Conservation (phyloP, 2,888 invertebrate genomes). For the Pristionchus mayeri region DNA sequence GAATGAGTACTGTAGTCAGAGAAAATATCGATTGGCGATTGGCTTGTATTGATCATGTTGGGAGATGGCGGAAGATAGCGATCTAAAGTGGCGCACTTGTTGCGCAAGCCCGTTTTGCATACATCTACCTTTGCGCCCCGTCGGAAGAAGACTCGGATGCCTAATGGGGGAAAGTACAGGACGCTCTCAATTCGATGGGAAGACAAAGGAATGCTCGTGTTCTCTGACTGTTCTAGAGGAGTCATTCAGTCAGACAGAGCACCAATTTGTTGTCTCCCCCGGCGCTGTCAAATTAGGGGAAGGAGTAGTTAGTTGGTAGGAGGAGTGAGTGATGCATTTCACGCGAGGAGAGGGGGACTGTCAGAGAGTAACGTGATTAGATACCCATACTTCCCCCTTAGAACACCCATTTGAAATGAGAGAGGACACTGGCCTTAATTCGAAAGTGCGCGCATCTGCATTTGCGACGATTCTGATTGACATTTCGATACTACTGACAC, state of each 20-base stretch:
- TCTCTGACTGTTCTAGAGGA: not conserved
- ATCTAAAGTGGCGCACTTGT: not conserved
- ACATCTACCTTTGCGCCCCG: not conserved
- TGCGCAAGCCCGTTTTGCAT: conserved; percentile 27
- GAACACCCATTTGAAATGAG: conserved; percentile 10
- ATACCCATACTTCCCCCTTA: conserved; percentile 18
- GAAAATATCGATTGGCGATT: not conserved
- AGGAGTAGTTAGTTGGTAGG: not conserved
- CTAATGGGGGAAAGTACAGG: conserved; percentile 25
- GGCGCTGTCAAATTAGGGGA: conserved; percentile 20
- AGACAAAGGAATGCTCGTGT: conserved; percentile 38
- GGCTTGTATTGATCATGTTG: not conserved
- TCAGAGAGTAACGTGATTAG: conserved; percentile 25
- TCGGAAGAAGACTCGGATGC: not conserved
- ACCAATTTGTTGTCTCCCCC: conserved; percentile 5
- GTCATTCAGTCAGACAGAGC: not conserved
- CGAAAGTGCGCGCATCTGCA: conserved; percentile 12
- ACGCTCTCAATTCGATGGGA: not conserved
- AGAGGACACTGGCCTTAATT: not conserved
- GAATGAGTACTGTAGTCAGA: not conserved
- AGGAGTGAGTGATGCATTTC: conserved; percentile 21
- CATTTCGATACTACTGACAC: conserved; percentile 2
- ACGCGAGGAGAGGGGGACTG: not conserved
- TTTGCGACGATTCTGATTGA: not conserved
- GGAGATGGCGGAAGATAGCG: conserved; percentile 18